phyloP scores from a whole-genome alignment of 2,113 vertebrate genomes.

The Mellivora capensis region DNA sequence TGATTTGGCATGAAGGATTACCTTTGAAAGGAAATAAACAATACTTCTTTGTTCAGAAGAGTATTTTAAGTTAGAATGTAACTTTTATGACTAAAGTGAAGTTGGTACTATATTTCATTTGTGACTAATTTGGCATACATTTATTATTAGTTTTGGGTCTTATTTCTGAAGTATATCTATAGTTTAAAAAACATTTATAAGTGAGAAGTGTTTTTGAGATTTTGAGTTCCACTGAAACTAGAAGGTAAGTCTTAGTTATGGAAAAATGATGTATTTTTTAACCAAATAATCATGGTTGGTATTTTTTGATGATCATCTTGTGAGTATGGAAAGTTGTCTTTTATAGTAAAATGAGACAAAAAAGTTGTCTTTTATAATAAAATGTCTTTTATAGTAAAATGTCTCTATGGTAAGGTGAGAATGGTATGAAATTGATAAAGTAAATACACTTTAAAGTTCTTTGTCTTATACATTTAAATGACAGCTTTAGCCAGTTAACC shows the following conservation, averaged over 20 bases:
- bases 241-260: not conserved
- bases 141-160: conserved; percentile 35
- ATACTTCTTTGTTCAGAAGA: conserved; percentile 59
- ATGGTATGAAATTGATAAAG: not conserved
- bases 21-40: conserved; percentile 65
- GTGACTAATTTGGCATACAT: conserved; percentile 20
- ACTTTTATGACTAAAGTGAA: conserved; percentile 30
- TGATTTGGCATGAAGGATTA: conserved; percentile 64
- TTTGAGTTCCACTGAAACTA: conserved; percentile 1
- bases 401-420: not conserved
- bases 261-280: conserved; percentile 11
- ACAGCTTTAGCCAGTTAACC: not conserved
- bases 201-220: conserved; percentile 10
- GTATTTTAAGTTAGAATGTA: conserved; percentile 66
- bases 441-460: not conserved
- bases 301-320: conserved; percentile 29
- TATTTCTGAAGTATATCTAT: conserved; percentile 25
- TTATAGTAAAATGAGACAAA: not conserved
- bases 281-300: not conserved
- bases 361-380: not conserved
- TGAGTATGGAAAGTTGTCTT: not conserved
- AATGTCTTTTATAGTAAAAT: not conserved
- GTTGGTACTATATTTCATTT: conserved; percentile 39
- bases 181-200: not conserved
- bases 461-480: not conserved